phyloP scores from a whole-genome alignment of 2,888 invertebrate genomes.

The Cryptus viduatorius region DNA sequence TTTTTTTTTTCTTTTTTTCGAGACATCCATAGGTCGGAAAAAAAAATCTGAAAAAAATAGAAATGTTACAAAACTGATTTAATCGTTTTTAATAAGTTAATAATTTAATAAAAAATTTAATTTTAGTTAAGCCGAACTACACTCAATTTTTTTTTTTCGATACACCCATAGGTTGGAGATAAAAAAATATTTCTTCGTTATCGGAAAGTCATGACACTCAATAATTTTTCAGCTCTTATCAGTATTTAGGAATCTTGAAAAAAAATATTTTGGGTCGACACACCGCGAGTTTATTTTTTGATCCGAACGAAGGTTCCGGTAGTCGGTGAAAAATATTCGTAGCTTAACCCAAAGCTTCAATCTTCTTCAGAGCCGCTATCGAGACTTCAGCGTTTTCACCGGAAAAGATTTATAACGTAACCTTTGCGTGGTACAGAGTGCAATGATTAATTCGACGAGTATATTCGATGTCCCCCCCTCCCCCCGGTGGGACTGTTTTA shows the following conservation, averaged over 20 bases:
- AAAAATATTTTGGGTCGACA: too few species aligned
- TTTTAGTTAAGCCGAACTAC: neutral
- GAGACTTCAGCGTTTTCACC: neutral
- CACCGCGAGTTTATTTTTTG: too few species aligned
- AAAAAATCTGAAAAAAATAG: too few species aligned
- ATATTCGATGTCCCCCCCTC: neutral
- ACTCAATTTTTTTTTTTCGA: neutral
- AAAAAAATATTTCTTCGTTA: too few species aligned
- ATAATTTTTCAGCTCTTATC: too few species aligned
- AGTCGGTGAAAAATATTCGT: neutral
- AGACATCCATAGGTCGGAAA: too few species aligned
- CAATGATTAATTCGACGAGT: slow-evolving; percentile 1
- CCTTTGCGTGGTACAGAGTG: neutral
- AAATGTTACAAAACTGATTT: too few species aligned
- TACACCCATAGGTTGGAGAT: too few species aligned
- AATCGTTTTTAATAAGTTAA: too few species aligned
- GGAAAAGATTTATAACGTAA: neutral
- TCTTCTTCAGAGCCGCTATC: neutral
- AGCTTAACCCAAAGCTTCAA: neutral
- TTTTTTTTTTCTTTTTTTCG: neutral
- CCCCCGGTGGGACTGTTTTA: neutral
- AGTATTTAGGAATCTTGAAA: too few species aligned
- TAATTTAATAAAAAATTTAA: neutral
- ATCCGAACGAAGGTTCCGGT: neutral
- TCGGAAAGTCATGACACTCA: too few species aligned